Base-by-base conservation (phyloP, 2,797 vertebrate species). In the Girardinus metallicus region DNA sequence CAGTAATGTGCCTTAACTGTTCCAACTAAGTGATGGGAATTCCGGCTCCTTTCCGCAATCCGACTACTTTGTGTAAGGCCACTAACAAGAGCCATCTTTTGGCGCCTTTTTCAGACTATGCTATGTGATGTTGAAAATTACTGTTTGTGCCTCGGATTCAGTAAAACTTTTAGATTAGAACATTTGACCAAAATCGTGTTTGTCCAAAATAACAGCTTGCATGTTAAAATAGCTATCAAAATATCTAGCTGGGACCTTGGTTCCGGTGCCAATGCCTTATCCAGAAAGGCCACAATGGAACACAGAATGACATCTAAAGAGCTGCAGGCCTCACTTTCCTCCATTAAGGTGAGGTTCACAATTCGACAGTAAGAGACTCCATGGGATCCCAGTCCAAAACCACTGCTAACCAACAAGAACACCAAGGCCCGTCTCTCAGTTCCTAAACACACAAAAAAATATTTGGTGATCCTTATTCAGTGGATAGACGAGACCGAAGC, bases 1-100 rank as follows among this genome's bases (percentile, higher is more conserved):
- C 83, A 80, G 83, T 84, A 80, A 85, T 72, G 84, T 10, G 2
- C 78, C 53, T 70, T 70, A 70, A 43, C 6, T 70, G 74, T 73
- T 11, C n/a, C 11, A 46, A 75, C 78, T 64, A 18, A 15, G 23
- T 43, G 66, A 21, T 70, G 66, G 36, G 64, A 68, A 41, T 41
- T 68, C 64, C 64, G 66, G 39, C 23, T 70, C 23, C 66, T 29
- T 70, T 41, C 39, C 23, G 62, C n/a, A 41, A 70, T 43, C 66
- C 66, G 39, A 15, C 23, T 12, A 3, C 10, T 70, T 68, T 26
- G 64, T 39, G 36, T 64, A 16, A 36, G 31, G 29, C 11, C 29
- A 62, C 15, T 34, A 62, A 62, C 15, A n/a, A n/a, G 9, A 31
- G 29, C 6, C 51, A 26, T 53, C 51, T 3, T 53, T 53, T 26